These are phyloP conservation scores for Parapristionchus giblindavisi DNA, from an alignment of 2,888 invertebrate genomes.

Conservation along the genomic window DNA sequence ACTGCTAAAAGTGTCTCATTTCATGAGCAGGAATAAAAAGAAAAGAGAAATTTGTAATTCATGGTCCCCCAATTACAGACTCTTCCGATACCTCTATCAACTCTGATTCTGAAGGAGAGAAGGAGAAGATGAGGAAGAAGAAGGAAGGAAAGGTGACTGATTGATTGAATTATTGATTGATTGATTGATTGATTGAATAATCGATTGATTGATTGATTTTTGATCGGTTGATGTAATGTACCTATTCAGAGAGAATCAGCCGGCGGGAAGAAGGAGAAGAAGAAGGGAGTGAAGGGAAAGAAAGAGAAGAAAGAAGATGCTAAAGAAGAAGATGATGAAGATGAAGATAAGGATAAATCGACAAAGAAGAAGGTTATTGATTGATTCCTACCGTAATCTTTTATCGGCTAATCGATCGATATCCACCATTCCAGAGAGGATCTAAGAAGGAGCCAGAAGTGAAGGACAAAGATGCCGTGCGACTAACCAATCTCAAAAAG, in stretches of 20 bases:
- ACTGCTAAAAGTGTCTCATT: no score
- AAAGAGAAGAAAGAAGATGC: not conserved
- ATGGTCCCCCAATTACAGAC: slow-evolving; percentile 16
- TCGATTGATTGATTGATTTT: not conserved
- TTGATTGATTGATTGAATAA: not conserved
- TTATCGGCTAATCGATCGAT: not conserved
- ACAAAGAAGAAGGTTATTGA: not conserved
- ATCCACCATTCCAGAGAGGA: no score
- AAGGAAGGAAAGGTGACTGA: not conserved
- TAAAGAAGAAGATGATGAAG: not conserved
- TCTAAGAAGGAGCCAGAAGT: not conserved
- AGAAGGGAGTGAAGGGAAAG: slow-evolving; percentile 5
- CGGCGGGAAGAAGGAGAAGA: slow-evolving; percentile 1
- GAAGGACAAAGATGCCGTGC: not conserved
- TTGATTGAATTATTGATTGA: not conserved
- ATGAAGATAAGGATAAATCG: not conserved
- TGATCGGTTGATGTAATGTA: not conserved
- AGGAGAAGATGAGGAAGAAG: slow-evolving; percentile 18
- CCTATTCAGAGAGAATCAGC: not conserved
- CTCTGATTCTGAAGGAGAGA: slow-evolving; percentile 34
- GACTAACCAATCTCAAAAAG: slow-evolving; percentile 26
- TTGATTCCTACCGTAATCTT: not conserved
- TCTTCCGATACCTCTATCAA: slow-evolving; percentile 25
- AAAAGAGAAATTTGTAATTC: no score
- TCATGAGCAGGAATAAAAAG: no score